phyloP scores from a whole-genome alignment of 1,140 invertebrate species.

The Scaptodrosophila lebanonensis region DNA sequence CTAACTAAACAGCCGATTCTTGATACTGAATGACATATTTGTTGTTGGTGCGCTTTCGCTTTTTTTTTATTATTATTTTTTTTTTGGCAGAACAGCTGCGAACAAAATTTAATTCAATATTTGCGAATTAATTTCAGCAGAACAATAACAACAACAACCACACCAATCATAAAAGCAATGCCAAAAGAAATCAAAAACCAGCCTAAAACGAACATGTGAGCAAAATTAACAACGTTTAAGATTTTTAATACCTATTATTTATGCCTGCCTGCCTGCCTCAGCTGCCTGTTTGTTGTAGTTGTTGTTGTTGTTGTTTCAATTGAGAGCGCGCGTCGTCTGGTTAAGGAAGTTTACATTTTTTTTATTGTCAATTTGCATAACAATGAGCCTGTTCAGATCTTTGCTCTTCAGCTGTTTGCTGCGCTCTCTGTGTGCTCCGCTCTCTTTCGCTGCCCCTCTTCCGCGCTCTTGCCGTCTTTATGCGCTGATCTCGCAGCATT shows the following conservation, averaged over 20 bases:
- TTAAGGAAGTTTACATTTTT: constrained; percentile 43
- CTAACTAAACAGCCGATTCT: no score
- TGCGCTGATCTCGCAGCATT: constrained; percentile 13
- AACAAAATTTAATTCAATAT: constrained; percentile 41
- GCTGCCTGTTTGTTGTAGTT: constrained; percentile 7
- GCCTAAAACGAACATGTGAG: neutral
- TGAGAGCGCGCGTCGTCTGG: no score
- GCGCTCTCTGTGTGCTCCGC: neutral
- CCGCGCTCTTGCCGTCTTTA: neutral
- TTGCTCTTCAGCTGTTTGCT: neutral
- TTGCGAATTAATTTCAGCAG: constrained; percentile 11
- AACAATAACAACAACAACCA: no score
- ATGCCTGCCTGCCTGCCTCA: no score
- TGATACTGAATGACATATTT: no score
- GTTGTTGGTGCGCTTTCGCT: no score
- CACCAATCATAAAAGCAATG: no score
- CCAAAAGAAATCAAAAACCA: no score
- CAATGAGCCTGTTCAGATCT: neutral
- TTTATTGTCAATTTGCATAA: constrained; percentile 7
- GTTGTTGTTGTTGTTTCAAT: neutral
- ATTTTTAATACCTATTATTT: constrained; percentile 2
- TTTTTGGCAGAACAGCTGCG: constrained; percentile 45
- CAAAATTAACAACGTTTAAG: no score
- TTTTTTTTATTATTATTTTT: constrained; percentile 3
- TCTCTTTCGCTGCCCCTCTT: neutral